A percentile compares a stretch with the other conserved stretches of the same genome.
Evolutionary conservation across 2,888 invertebrate species (phyloP).

Genomic region (Monoplex corrugatus): DNA sequence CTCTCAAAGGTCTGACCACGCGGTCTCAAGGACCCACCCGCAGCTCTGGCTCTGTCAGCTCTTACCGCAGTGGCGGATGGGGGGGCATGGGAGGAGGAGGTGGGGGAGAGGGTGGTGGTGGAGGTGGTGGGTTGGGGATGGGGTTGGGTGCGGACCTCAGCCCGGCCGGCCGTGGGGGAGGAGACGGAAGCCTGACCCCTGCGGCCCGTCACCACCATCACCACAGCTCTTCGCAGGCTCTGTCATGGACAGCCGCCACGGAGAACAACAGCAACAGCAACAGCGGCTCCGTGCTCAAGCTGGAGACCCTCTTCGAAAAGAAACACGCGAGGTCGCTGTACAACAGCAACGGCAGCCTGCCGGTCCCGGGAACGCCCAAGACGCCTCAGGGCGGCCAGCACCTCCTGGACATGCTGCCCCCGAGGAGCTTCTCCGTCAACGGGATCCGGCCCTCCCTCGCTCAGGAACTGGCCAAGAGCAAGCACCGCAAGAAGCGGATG

Average conservation of each 20-base stretch:
- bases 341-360: slow-evolving; percentile 31
- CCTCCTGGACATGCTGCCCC: neutral
- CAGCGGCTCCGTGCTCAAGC: slow-evolving; percentile 47
- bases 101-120: neutral
- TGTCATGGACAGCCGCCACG: slow-evolving; percentile 51
- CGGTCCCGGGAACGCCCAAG: neutral
- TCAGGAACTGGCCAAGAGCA: neutral
- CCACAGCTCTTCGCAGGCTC: slow-evolving; percentile 44
- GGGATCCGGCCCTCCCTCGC: slow-evolving; percentile 13
- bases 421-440: slow-evolving; percentile 34
- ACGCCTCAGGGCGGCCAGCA: neutral
- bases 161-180: neutral
- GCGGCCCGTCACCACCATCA: neutral
- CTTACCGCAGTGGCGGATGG: neutral
- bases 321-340: slow-evolving; percentile 1
- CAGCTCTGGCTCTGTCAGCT: slow-evolving; percentile 13
- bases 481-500: slow-evolving; percentile 4
- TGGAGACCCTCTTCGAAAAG: slow-evolving; percentile 57
- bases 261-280: slow-evolving; percentile 42
- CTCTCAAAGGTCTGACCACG: slow-evolving; percentile 8
- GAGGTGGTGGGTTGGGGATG: neutral
- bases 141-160: no score
- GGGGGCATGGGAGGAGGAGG: neutral
- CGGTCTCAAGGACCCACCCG: slow-evolving; percentile 42
- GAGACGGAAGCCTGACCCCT: neutral